Evolutionary conservation across 1,140 invertebrate genomes (phyloP).

Genomic region (Halesus radiatus): DNA sequence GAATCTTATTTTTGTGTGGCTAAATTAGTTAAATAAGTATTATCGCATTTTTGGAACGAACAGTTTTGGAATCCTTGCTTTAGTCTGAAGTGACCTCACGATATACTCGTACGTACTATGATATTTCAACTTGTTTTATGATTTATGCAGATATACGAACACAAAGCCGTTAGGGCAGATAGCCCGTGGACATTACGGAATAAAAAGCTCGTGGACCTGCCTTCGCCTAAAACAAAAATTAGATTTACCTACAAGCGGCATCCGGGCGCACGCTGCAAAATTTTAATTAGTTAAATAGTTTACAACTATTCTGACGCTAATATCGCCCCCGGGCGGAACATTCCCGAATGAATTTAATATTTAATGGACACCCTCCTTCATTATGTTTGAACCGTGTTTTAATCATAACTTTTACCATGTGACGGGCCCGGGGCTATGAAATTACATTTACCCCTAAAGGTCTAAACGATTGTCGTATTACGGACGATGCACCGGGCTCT

Average conservation of each 20-base stretch:
- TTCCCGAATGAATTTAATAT: conserved; percentile 30
- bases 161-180: too few relatives aligned
- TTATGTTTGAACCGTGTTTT: conserved; percentile 36
- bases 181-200: too few relatives aligned
- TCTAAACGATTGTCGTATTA: conserved; percentile 4
- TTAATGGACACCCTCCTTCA: conserved; percentile 35
- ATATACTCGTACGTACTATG: too few relatives aligned
- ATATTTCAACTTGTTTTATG: too few relatives aligned
- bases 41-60: too few relatives aligned
- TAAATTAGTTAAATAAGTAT: too few relatives aligned
- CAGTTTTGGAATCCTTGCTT: too few relatives aligned
- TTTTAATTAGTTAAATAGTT: conserved; percentile 57
- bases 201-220: conserved; percentile 1
- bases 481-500: not conserved
- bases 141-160: too few relatives aligned
- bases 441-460: too few relatives aligned
- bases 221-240: conserved; percentile 23
- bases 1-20: too few relatives aligned
- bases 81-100: too few relatives aligned
- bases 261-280: conserved; percentile 35
- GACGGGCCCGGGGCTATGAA: conserved; percentile 1
- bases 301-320: conserved; percentile 45
- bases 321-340: conserved; percentile 11
- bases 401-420: conserved; percentile 28
- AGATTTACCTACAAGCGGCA: conserved; percentile 35